Conservation (phyloP, 1,140 invertebrate genomes). For the Akabosia matsudoensis region DNA sequence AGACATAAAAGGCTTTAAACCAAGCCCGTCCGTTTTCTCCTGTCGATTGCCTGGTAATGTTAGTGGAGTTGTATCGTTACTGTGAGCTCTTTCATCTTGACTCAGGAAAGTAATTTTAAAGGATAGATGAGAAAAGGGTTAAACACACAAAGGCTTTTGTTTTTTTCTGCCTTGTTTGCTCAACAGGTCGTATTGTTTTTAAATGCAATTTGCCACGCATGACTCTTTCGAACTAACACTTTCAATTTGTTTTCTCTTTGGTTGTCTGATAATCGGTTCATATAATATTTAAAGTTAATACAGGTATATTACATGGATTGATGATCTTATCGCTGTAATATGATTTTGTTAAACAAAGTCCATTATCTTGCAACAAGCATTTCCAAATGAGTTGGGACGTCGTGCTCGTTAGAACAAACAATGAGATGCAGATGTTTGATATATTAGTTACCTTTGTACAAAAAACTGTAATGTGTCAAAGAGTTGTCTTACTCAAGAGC, state of each 20-base stretch:
- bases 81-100: not conserved
- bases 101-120: not conserved
- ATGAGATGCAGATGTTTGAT: not conserved
- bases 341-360: not conserved
- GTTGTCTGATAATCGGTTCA: not conserved
- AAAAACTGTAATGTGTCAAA: slow-evolving; percentile 6
- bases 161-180: not conserved
- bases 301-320: not conserved
- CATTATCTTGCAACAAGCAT: not conserved
- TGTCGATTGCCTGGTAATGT: not conserved
- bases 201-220: not conserved
- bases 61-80: too few relatives aligned
- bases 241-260: not conserved
- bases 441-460: not conserved
- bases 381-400: not conserved
- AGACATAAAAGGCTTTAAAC: not conserved
- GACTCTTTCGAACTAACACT: not conserved
- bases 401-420: not conserved
- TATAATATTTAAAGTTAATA: not conserved
- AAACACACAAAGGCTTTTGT: not conserved
- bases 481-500: not conserved
- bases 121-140: not conserved
- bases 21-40: not conserved
- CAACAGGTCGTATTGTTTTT: not conserved
- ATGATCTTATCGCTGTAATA: not conserved